Percentiles rank a stretch among this genome's conserved stretches.
phyloP scores from a whole-genome alignment of 2,797 vertebrate genomes.

The Telmatherina bonti region DNA sequence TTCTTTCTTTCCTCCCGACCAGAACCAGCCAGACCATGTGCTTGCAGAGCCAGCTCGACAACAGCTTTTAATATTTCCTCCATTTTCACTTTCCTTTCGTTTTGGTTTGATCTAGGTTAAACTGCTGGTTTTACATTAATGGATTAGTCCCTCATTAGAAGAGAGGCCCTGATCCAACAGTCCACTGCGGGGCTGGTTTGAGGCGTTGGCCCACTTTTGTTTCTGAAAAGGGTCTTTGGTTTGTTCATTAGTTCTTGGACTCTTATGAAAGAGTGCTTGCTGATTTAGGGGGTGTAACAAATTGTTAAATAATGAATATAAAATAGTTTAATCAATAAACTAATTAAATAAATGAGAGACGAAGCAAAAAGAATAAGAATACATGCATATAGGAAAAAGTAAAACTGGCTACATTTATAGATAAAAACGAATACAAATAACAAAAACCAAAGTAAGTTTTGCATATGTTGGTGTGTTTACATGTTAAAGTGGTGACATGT shows the following conservation, averaged over 20 bases:
- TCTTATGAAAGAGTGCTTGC: background rate
- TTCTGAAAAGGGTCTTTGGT: background rate
- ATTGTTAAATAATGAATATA: background rate
- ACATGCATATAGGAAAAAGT: too few species aligned
- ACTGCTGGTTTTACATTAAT: too few species aligned
- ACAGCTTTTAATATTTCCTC: too few species aligned
- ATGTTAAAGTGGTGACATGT: background rate
- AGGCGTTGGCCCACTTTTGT: background rate
- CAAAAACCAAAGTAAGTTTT: background rate
- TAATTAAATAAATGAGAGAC: too few species aligned
- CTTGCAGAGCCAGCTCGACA: too few species aligned
- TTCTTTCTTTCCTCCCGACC: background rate
- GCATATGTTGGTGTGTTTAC: background rate
- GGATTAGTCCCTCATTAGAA: too few species aligned
- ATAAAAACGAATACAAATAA: background rate
- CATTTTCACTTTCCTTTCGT: too few species aligned
- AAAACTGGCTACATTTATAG: too few species aligned
- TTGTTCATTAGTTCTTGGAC: background rate
- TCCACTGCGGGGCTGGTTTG: background rate
- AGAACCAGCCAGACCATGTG: too few species aligned
- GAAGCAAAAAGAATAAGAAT: too few species aligned
- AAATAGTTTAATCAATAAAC: too few species aligned
- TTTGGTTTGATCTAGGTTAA: background rate
- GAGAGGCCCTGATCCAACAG: background rate
- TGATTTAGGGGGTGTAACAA: background rate